A percentile compares a stretch with the other conserved stretches of the same genome.
phyloP scores from a whole-genome alignment of 1,140 invertebrate species.

The Philopotamus ludificatus region DNA sequence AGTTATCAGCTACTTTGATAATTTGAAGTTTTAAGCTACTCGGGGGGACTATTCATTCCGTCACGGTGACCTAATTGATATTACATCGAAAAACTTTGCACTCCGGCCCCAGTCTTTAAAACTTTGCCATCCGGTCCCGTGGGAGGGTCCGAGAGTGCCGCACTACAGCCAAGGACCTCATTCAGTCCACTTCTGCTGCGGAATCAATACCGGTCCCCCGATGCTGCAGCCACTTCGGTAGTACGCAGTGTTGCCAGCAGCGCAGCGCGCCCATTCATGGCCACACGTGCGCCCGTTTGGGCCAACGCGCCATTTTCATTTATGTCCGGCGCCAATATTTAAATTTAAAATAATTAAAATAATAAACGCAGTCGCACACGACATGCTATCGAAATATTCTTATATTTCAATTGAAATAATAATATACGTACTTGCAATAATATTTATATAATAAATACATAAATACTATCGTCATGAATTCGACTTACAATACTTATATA shows the following conservation, averaged over 20 bases:
- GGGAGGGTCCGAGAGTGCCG: background rate
- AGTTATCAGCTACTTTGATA: background rate
- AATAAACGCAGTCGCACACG: background rate
- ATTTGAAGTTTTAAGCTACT: background rate
- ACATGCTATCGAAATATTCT: no score
- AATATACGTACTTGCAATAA: no score
- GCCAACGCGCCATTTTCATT: background rate
- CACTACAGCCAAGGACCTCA: conserved; percentile 20
- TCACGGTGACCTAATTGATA: no score
- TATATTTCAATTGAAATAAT: no score
- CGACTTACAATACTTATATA: no score
- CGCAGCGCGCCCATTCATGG: background rate
- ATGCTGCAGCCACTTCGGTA: background rate
- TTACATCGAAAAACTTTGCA: background rate
- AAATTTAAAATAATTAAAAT: background rate
- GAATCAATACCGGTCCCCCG: conserved; percentile 7
- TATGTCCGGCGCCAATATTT: no score
- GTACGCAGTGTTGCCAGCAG: background rate
- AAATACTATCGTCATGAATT: no score
- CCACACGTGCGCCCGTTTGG: background rate
- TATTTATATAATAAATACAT: no score
- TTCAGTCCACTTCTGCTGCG: conserved; percentile 7
- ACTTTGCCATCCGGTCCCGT: background rate
- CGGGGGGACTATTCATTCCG: no score
- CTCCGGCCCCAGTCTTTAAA: background rate